These are phyloP conservation scores for Aethes cnicana DNA, from an alignment of 2,888 invertebrate genomes.

Conservation along the genomic window DNA sequence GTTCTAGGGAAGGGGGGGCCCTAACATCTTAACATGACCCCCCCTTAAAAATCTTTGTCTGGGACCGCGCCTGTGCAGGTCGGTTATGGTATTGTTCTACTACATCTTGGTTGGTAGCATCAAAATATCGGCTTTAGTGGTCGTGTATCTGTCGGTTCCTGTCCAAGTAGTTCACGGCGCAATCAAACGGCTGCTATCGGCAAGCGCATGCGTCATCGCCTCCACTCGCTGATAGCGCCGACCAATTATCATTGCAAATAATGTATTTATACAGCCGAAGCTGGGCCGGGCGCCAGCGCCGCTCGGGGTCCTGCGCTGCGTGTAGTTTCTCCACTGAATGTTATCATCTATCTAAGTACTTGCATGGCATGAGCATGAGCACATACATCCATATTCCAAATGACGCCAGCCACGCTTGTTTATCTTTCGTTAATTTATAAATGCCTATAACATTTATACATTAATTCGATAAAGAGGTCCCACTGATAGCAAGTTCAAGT, in stretches of 20 bases:
- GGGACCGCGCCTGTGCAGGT: no score
- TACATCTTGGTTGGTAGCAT: no score
- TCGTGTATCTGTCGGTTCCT: constrained; percentile 55
- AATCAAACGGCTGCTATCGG: constrained; percentile 43
- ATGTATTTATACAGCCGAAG: constrained; percentile 71
- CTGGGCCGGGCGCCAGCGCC: constrained; percentile 57
- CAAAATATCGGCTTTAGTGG: constrained; percentile 3
- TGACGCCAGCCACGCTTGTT: constrained; percentile 54
- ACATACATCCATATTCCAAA: constrained; percentile 52
- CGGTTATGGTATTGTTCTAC: no score
- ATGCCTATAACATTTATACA: constrained; percentile 42
- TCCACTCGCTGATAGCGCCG: constrained; percentile 75
- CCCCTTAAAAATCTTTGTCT: no score
- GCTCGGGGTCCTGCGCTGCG: no score
- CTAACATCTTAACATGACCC: no score
- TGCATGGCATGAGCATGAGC: constrained; percentile 47
- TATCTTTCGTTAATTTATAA: constrained; percentile 46
- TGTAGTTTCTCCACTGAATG: constrained; percentile 62
- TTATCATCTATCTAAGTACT: constrained; percentile 44
- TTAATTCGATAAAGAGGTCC: constrained; percentile 74
- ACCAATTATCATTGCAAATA: constrained; percentile 81
- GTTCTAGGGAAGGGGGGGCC: no score
- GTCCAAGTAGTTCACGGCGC: constrained; percentile 33
- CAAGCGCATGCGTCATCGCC: constrained; percentile 77
- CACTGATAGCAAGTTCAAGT: constrained; percentile 70